Base-by-base conservation (phyloP, 2,113 vertebrate species). In the Megaceryle torquata region DNA sequence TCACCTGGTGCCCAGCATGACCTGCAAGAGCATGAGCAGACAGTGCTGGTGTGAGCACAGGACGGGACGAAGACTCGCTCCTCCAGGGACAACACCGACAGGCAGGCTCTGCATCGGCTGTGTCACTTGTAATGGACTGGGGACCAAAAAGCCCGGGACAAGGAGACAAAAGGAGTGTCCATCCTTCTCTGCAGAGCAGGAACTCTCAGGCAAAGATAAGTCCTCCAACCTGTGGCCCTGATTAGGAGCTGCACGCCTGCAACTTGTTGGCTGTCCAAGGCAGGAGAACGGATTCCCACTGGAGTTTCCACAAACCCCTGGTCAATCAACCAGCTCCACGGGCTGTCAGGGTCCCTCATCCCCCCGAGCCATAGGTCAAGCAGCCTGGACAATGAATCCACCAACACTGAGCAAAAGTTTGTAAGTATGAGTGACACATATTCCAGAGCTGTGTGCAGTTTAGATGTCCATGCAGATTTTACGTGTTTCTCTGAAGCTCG, bases 101-200 rank as follows among this genome's bases (percentile, higher is more conserved):
- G 98, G 93, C 98, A 97, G 94, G 91, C 85, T 82, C 83, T 91
- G 97, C 96, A 98, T 97, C 85, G 6, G 82, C 96, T 94, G 54
- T 98, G 98, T 97, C 98, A 93, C 96, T 92, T 98, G 96, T 98
- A 99, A 99, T 99, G 98, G 98, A 92, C 97, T 98, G 98, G 98
- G 98, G 99, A 98, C 97, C 92, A 97, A 97, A 98, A 97, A 98
- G 97, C 95, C 86, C 91, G 89, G 9, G 79, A 94, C 97, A 95
- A 97, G 96, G 93, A 96, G 71, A 71, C 97, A 95, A 59, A 71
- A 95, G 61, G 85, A 95, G 97, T 79, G 82, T 96, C 94, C 57
- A 65, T 71, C 96, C 97, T 97, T 87, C 88, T 56, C 74, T 81
- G 76, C 70, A 41, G 89, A 81, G 80, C 61, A 35, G 43, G 20